Evolutionary conservation across 1,140 invertebrate genomes (phyloP), one percentile per base, ranked within the genome.

Genomic region (Dryas iulia): DNA sequence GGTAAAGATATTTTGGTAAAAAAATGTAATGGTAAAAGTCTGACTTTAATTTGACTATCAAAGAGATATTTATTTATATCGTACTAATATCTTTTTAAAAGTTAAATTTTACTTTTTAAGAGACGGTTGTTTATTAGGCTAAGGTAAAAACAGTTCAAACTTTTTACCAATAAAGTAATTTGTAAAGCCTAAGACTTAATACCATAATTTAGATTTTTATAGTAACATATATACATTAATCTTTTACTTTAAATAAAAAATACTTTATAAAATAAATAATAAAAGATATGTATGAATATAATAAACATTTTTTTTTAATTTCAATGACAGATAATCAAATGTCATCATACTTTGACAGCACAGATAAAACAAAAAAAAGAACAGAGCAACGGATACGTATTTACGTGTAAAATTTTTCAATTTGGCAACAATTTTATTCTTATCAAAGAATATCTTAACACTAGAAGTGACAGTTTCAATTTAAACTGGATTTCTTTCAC

Each of bases 361-460:
- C 7, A 10, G 8, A 7, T 47, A 14, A 39, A 2, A 39, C 18
- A 47, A 2, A 21, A 47, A 21, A 3, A 47, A 6, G 10, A 7
- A 47, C 7, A 18, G 39, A 21, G 39, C 18, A 47, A 47, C 21
- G 39, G 39, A 47, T 47, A 47, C 39, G 3, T 47, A 10, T 47
- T 47, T 47, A 47, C 39, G 39, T 47, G 14, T 47, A 47, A 47
- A 21, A 47, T 3, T 47, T n/a, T 47, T 18, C 7, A 62, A 52
- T 62, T 62, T 62, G 59, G 59, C 59, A 62, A 60, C 59, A 14
- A 53, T 52, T 21, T 21, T 53, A 7, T 52, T 28, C 14, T n/a
- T 39, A 10, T 28, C 5, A 12, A 62, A 62, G 23, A 62, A 12
- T 39, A 31, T 18, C 39, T 47, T 47, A 47, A 7, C 8, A 7